Evolutionary conservation across 2,888 invertebrate genomes (phyloP).

Genomic region (Altica lythri): DNA sequence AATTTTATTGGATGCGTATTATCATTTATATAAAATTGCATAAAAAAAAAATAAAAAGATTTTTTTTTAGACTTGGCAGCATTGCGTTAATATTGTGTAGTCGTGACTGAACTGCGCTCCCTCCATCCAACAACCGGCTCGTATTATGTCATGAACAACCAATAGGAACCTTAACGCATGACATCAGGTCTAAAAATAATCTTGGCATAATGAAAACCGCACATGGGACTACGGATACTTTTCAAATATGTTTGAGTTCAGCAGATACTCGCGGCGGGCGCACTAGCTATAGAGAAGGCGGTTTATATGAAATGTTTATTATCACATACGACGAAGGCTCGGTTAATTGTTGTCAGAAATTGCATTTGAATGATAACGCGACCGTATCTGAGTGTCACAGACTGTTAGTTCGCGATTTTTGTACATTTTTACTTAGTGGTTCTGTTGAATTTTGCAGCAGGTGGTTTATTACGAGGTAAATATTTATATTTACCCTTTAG

Average conservation of each 20-base stretch:
- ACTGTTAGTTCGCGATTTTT: slow-evolving; percentile 46
- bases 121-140: slow-evolving; percentile 45
- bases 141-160: slow-evolving; percentile 50
- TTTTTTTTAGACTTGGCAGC: slow-evolving; percentile 2
- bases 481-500: slow-evolving; percentile 46
- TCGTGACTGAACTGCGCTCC: slow-evolving; percentile 44
- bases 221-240: slow-evolving; percentile 52
- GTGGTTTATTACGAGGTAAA: slow-evolving; percentile 56
- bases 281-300: slow-evolving; percentile 43
- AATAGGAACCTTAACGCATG: slow-evolving; percentile 45
- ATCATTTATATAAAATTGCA: no score
- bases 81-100: slow-evolving; percentile 22
- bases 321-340: slow-evolving; percentile 46
- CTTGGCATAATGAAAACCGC: slow-evolving; percentile 51
- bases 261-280: slow-evolving; percentile 51
- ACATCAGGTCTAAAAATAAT: slow-evolving; percentile 55
- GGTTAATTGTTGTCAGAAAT: slow-evolving; percentile 45
- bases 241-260: slow-evolving; percentile 48
- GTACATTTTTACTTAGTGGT: slow-evolving; percentile 46
- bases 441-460: slow-evolving; percentile 51
- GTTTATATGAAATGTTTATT: slow-evolving; percentile 54
- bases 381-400: slow-evolving; percentile 47
- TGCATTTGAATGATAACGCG: slow-evolving; percentile 46
- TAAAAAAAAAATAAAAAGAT: no score
- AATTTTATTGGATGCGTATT: no score